Evolutionary conservation across 2,888 invertebrate genomes (phyloP).

Genomic region (Periphyllus acericola): DNA sequence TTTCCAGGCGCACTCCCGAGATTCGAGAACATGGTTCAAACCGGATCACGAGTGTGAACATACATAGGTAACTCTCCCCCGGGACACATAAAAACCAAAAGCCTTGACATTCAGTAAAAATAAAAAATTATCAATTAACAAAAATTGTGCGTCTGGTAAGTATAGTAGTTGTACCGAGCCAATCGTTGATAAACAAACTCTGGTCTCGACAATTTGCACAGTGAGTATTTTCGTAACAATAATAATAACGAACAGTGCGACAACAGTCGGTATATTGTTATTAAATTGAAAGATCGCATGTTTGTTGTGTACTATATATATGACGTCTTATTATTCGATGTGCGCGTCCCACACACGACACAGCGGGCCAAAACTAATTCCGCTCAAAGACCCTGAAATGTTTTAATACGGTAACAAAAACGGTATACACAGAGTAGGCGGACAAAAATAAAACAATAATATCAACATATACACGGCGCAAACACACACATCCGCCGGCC

Average conservation of each 20-base stretch:
- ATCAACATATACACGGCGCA: too few species aligned
- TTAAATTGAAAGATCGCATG: constrained; percentile 12
- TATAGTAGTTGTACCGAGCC: background rate
- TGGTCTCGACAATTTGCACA: background rate
- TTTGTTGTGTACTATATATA: background rate
- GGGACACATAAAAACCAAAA: background rate
- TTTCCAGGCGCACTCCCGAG: background rate
- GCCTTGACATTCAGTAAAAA: background rate
- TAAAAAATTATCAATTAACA: background rate
- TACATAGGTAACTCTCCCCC: background rate
- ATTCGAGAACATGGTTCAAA: background rate
- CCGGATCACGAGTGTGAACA: background rate
- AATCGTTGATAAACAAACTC: background rate
- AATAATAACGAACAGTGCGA: background rate
- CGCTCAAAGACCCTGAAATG: constrained; percentile 34
- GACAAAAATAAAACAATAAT: background rate
- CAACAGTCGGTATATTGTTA: constrained; percentile 26
- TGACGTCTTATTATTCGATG: constrained; percentile 1
- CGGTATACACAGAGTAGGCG: background rate
- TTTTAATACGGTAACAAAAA: background rate
- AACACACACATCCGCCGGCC: too few species aligned
- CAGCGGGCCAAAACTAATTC: constrained; percentile 39
- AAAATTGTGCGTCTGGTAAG: background rate
- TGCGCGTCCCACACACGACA: background rate
- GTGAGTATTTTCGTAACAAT: background rate